These are phyloP conservation scores for Poecilus cupreus DNA, from an alignment of 2,888 invertebrate genomes.

Conservation along the genomic window DNA sequence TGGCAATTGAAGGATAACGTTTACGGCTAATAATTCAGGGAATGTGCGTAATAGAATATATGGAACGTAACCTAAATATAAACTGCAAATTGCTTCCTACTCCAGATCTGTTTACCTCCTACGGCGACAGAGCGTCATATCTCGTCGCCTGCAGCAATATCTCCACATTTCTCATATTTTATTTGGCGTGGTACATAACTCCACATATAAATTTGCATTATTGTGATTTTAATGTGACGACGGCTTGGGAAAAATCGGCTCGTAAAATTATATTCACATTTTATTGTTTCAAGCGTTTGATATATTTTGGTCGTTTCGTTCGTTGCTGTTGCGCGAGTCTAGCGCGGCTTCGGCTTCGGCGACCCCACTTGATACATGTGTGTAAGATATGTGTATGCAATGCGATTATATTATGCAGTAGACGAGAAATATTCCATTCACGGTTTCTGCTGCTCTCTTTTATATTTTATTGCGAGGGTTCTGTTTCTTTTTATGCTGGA, in stretches of 20 bases:
- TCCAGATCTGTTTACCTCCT: not conserved
- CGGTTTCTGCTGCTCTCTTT: constrained; percentile 20
- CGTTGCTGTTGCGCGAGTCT: not conserved
- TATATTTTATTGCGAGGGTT: not conserved
- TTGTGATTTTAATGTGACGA: constrained; percentile 58
- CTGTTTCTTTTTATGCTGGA: constrained; percentile 15
- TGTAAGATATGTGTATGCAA: not conserved
- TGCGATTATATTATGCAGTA: constrained; percentile 29
- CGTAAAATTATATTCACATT: constrained; percentile 52
- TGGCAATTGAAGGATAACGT: not conserved
- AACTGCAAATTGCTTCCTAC: constrained; percentile 40
- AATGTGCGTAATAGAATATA: constrained; percentile 38
- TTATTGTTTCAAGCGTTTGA: constrained; percentile 54
- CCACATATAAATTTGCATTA: constrained; percentile 56
- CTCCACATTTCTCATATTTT: constrained; percentile 47
- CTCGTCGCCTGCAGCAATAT: constrained; percentile 1
- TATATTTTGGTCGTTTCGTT: constrained; percentile 49
- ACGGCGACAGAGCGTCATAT: not conserved
- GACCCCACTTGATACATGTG: constrained; percentile 13
- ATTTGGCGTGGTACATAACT: constrained; percentile 31
- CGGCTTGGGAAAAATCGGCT: constrained; percentile 55
- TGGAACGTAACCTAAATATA: constrained; percentile 32
- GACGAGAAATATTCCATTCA: constrained; percentile 38
- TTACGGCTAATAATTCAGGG: constrained; percentile 14
- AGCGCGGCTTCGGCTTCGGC: not conserved